Evolutionary conservation across 2,113 vertebrate genomes (phyloP).

Genomic region (Lophura nycthemera): DNA sequence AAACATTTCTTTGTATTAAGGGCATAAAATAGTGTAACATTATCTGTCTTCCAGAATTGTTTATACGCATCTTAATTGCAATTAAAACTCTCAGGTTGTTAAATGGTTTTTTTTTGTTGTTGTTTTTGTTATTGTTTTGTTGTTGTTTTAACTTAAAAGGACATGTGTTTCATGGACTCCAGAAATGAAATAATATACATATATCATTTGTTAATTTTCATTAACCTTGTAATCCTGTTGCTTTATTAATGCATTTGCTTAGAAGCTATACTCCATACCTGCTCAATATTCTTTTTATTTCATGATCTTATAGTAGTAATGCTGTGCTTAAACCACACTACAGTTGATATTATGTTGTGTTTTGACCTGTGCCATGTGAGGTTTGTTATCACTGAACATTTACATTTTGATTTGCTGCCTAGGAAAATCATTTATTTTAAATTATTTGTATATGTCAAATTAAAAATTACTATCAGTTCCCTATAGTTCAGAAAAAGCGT

Average conservation of each 20-base stretch:
- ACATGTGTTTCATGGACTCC: accelerated
- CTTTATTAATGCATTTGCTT: not conserved
- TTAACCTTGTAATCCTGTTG: not conserved
- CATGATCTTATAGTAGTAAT: not conserved
- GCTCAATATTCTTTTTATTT: not conserved
- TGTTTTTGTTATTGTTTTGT: not conserved
- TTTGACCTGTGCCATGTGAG: not conserved
- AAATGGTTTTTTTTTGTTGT: not conserved
- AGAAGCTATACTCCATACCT: not conserved
- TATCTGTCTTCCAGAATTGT: not conserved
- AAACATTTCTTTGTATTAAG: not conserved
- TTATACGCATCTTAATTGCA: not conserved
- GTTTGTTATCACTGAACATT: not conserved
- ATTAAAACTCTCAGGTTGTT: not conserved
- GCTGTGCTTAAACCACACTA: not conserved
- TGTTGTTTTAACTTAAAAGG: not conserved
- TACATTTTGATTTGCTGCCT: not conserved
- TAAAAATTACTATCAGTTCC: not conserved
- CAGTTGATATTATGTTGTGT: not conserved
- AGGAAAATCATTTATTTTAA: not conserved
- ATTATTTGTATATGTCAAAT: not conserved
- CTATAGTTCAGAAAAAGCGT: not conserved
- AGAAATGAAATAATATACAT: not conserved
- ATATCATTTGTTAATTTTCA: not conserved
- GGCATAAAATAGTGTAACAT: not conserved